These are phyloP conservation scores for Dallia pectoralis DNA, from an alignment of 2,797 vertebrate genomes.

Conservation along the genomic window DNA sequence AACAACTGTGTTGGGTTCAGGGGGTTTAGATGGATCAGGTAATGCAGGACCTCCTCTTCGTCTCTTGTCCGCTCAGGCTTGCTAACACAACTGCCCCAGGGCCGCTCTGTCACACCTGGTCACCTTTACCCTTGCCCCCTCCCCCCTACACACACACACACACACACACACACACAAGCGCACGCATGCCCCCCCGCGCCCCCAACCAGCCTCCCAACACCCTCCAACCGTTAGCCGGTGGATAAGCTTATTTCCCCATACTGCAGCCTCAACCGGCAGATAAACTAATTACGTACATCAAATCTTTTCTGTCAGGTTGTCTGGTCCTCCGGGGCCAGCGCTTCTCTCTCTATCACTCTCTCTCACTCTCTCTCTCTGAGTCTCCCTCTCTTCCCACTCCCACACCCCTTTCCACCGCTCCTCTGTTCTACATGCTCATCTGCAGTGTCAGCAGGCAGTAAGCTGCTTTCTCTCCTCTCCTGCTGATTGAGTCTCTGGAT, in stretches of 20 bases:
- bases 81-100: neutral
- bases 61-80: slow-evolving; percentile 14
- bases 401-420: slow-evolving; percentile 3
- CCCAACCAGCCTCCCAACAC: neutral
- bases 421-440: slow-evolving; percentile 3
- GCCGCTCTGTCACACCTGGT: neutral
- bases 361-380: neutral
- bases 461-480: neutral
- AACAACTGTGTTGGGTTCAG: slow-evolving; percentile 19
- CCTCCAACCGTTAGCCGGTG: neutral
- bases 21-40: slow-evolving; percentile 40
- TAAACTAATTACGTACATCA: slow-evolving; percentile 12
- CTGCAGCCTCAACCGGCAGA: neutral
- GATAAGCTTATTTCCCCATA: neutral
- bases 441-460: neutral
- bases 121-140: neutral
- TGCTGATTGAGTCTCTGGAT: neutral
- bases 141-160: slow-evolving; percentile 2
- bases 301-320: slow-evolving; percentile 17
- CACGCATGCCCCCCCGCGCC: neutral
- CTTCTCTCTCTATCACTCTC: neutral
- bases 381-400: neutral
- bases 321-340: slow-evolving; percentile 7
- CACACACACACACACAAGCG: neutral
- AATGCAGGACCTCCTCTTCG: slow-evolving; percentile 17